A percentile compares a stretch with the other conserved stretches of the same genome.
Conservation (phyloP, 2,113 vertebrate genomes). For the Chaetura pelagica region DNA sequence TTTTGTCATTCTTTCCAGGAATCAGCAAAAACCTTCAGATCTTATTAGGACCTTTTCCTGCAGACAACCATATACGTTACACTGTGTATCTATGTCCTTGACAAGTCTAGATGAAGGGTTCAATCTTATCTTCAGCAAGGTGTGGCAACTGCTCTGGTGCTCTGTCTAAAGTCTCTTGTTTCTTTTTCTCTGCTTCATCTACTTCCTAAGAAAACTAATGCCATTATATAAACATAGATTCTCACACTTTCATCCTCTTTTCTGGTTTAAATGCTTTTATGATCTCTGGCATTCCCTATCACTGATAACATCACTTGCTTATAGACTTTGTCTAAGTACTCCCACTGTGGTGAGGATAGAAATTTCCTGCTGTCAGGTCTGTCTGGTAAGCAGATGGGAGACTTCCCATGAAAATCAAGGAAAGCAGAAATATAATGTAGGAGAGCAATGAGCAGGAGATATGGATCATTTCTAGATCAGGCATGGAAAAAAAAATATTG, state of each 20-base stretch:
- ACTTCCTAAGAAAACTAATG: neutral
- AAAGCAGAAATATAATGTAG: neutral
- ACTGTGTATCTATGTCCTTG: neutral
- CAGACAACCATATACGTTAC: neutral
- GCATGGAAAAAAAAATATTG: neutral
- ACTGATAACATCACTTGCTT: neutral
- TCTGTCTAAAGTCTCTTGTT: neutral
- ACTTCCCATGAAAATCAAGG: neutral
- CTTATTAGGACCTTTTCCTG: neutral
- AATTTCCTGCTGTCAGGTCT: neutral
- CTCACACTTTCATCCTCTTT: neutral
- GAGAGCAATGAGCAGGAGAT: neutral
- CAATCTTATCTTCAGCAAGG: neutral
- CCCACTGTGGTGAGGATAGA: neutral
- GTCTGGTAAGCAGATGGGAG: constrained; percentile 11
- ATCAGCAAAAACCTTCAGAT: neutral
- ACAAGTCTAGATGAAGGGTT: neutral
- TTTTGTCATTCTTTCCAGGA: neutral
- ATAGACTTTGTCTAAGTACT: neutral
- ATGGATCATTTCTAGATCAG: neutral
- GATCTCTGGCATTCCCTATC: neutral
- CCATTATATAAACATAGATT: neutral
- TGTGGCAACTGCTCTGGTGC: neutral
- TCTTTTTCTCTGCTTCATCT: neutral
- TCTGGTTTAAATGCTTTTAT: neutral